Evolutionary conservation across 2,888 invertebrate genomes (phyloP).

Genomic region (Orthosia gothica): DNA sequence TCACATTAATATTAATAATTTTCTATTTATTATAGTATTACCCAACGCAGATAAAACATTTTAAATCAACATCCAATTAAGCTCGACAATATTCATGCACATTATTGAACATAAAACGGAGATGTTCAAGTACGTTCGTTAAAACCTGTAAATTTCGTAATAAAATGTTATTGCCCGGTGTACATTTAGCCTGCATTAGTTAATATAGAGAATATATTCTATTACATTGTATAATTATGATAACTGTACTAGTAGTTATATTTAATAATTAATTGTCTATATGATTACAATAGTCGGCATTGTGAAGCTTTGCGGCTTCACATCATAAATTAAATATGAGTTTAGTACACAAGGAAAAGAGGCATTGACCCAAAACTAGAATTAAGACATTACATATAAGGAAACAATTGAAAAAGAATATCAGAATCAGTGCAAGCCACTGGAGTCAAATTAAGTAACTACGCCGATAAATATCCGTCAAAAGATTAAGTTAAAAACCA

Average conservation of each 20-base stretch:
- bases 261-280: constrained; percentile 21
- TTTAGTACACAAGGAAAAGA: constrained; percentile 64
- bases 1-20: constrained; percentile 26
- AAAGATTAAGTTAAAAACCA: constrained; percentile 29
- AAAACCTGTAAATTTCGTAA: background rate
- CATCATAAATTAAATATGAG: constrained; percentile 47
- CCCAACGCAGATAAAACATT: constrained; percentile 10
- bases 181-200: constrained; percentile 17
- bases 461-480: constrained; percentile 6
- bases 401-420: constrained; percentile 71
- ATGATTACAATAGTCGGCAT: constrained; percentile 3
- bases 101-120: constrained; percentile 12
- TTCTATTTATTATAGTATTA: constrained; percentile 33
- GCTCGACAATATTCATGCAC: background rate
- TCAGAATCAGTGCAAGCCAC: constrained; percentile 67
- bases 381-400: constrained; percentile 66
- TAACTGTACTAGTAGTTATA: constrained; percentile 26
- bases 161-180: background rate
- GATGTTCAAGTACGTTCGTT: background rate
- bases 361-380: constrained; percentile 65
- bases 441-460: constrained; percentile 63
- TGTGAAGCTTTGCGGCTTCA: constrained; percentile 1
- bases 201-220: constrained; percentile 17
- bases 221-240: constrained; percentile 27
- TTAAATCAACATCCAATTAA: background rate